A percentile compares a stretch with the other conserved stretches of the same genome.
phyloP scores from a whole-genome alignment of 2,888 invertebrate species.

The Drosophila leonis region DNA sequence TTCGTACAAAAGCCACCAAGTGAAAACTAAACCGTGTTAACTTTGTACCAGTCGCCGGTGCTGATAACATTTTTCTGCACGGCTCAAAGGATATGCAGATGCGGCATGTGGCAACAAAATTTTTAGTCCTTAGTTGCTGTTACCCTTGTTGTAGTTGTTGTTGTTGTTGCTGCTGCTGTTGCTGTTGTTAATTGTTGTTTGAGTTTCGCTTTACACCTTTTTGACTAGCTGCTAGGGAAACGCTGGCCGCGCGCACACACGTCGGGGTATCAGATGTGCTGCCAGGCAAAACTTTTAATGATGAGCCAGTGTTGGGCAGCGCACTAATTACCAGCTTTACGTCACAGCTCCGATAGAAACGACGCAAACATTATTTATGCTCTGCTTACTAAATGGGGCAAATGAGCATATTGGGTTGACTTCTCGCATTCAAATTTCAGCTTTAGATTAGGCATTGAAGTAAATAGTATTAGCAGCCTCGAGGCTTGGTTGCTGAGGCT shows the following conservation, averaged over 20 bases:
- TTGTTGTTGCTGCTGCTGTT: conserved; percentile 2
- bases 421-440: not conserved
- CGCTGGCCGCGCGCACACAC: not conserved
- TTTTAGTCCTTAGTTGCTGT: conserved; percentile 13
- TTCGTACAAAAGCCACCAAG: conserved; percentile 45
- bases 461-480: not conserved
- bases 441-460: not conserved
- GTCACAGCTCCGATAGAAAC: conserved; percentile 22
- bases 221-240: conserved; percentile 24
- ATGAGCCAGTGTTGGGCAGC: conserved; percentile 25
- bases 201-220: conserved; percentile 43
- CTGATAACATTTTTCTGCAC: conserved; percentile 31
- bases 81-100: conserved; percentile 32
- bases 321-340: conserved; percentile 45
- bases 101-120: conserved; percentile 27
- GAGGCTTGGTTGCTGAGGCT: too few species aligned
- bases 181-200: conserved; percentile 36
- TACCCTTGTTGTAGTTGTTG: conserved; percentile 10
- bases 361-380: not conserved
- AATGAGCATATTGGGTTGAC: not conserved
- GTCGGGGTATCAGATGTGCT: conserved; percentile 7
- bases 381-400: not conserved
- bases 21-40: conserved; percentile 42
- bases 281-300: conserved; percentile 30
- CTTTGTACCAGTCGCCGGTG: conserved; percentile 22